Conservation (phyloP, 1,140 invertebrate species). For the Tetragnatha versicolor region DNA sequence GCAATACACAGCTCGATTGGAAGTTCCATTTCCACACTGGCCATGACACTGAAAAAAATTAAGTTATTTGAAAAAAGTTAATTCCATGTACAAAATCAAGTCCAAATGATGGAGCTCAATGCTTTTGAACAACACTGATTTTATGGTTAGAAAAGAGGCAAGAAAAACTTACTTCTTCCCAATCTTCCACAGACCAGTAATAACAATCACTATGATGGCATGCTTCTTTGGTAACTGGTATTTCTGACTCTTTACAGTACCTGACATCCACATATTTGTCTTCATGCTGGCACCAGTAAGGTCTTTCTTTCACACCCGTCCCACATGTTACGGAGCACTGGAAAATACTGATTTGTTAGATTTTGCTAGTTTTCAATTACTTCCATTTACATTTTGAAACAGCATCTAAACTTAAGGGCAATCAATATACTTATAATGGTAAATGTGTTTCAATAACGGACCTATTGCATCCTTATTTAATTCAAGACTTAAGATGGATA, state of each 20-base stretch:
- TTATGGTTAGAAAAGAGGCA: background rate
- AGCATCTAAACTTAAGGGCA: too few relatives aligned
- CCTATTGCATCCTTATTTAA: too few relatives aligned
- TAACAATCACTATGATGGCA: slow-evolving; percentile 23
- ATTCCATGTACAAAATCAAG: background rate
- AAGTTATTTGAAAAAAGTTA: background rate
- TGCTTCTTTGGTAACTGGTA: slow-evolving; percentile 34
- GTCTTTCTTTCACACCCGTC: slow-evolving; percentile 65
- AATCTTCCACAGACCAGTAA: slow-evolving; percentile 4
- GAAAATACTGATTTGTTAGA: too few relatives aligned
- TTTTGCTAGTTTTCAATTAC: too few relatives aligned
- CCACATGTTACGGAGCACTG: slow-evolving; percentile 53
- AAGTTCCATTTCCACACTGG: slow-evolving; percentile 60
- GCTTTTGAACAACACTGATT: too few relatives aligned
- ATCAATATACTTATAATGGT: too few relatives aligned
- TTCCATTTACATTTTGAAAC: too few relatives aligned
- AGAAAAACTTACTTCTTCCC: slow-evolving; percentile 32
- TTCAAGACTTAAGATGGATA: too few relatives aligned
- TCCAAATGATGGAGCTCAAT: too few relatives aligned
- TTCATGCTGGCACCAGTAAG: slow-evolving; percentile 65
- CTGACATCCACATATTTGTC: slow-evolving; percentile 32
- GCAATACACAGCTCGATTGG: slow-evolving; percentile 57
- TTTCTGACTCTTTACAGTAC: slow-evolving; percentile 21
- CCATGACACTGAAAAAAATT: slow-evolving; percentile 41
- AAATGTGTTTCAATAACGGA: too few relatives aligned